A percentile compares a stretch with the other conserved stretches of the same genome.
phyloP scores from a whole-genome alignment of 2,888 invertebrate genomes.

The Caenorhabditis plicata region DNA sequence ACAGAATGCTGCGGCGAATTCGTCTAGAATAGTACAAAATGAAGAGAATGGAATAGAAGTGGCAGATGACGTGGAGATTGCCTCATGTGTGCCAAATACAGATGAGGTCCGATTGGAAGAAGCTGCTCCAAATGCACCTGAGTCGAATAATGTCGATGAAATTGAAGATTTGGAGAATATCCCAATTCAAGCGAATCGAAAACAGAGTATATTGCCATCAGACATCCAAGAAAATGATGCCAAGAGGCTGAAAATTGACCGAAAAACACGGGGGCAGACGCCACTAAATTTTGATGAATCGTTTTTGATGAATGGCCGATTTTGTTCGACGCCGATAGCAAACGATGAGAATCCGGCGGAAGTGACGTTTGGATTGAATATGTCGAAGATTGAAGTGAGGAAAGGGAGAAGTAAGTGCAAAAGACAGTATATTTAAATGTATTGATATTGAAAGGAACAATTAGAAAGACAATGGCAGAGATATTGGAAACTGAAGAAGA shows the following conservation, averaged over 20 bases:
- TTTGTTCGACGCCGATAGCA: constrained; percentile 22
- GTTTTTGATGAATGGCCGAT: constrained; percentile 6
- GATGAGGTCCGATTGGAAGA: not conserved
- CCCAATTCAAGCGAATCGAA: not conserved
- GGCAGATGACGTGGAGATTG: no score
- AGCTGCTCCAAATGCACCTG: constrained; percentile 6
- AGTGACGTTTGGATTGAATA: constrained; percentile 15
- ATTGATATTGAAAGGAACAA: not conserved
- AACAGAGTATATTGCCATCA: not conserved
- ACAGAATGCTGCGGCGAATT: no score
- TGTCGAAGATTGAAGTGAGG: constrained; percentile 17
- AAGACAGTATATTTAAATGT: not conserved
- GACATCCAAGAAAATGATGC: not conserved
- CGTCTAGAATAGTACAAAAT: no score
- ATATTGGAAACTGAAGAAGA: constrained; percentile 2
- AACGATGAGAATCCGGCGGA: not conserved
- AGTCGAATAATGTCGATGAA: constrained; percentile 16
- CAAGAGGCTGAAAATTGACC: not conserved
- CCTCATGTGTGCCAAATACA: not conserved
- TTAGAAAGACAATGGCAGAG: not conserved
- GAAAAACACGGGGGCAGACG: constrained; percentile 3
- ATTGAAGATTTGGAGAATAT: constrained; percentile 10
- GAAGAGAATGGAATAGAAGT: no score
- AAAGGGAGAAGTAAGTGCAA: constrained; percentile 12
- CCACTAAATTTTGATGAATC: constrained; percentile 11